Conservation (phyloP, 2,113 vertebrate genomes). For the Dicerorhinus sumatrensis region DNA sequence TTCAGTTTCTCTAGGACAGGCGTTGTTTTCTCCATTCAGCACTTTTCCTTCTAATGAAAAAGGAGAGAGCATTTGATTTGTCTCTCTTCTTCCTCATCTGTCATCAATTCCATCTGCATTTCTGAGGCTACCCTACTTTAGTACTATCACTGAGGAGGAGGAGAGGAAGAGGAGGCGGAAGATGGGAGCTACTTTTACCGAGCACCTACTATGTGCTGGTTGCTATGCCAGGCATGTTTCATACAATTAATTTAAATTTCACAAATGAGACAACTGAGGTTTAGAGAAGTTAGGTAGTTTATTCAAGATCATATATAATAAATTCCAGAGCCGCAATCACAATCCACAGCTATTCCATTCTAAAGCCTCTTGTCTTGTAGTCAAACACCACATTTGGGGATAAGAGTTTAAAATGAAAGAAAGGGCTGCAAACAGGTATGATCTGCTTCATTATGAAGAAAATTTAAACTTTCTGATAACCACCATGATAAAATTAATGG, state of each 20-base stretch:
- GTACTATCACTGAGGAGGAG: neutral
- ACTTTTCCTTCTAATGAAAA: neutral
- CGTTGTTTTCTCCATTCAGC: neutral
- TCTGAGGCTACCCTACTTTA: neutral
- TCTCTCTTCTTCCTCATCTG: neutral
- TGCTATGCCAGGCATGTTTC: neutral
- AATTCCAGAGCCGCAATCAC: neutral
- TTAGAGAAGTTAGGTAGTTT: neutral
- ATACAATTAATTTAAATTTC: neutral
- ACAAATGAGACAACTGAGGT: neutral
- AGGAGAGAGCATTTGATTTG: neutral
- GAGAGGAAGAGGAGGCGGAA: neutral
- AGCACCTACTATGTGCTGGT: neutral
- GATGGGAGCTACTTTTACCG: neutral
- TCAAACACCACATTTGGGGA: neutral
- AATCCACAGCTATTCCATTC: neutral
- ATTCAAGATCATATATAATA: neutral
- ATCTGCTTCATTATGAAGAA: neutral
- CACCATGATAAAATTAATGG: neutral
- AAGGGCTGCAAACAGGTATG: neutral
- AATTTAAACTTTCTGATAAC: neutral
- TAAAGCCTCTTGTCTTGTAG: neutral
- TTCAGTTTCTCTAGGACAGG: neutral
- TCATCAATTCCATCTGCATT: neutral
- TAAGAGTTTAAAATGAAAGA: neutral